A percentile compares a stretch with the other conserved stretches of the same genome.
phyloP scores from a whole-genome alignment of 2,113 vertebrate species.

The Gymnorhina tibicen region DNA sequence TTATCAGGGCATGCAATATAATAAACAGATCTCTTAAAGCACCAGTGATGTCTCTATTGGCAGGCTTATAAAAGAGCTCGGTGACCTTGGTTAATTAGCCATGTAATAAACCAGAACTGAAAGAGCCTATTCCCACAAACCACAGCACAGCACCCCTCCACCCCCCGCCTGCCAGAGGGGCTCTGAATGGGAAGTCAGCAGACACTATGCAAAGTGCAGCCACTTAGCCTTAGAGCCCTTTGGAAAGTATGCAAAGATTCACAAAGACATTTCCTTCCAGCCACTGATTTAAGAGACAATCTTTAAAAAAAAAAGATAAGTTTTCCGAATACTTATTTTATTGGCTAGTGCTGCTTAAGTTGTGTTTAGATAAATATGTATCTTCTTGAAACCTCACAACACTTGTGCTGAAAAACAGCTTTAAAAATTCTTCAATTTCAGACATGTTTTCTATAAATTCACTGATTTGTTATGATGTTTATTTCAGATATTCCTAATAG shows the following conservation, averaged over 20 bases:
- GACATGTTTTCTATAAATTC: background rate
- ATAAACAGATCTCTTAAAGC: constrained; percentile 53
- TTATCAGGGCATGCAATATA: constrained; percentile 29
- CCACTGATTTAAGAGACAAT: constrained; percentile 27
- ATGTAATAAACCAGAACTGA: constrained; percentile 74
- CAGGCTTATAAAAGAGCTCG: constrained; percentile 53
- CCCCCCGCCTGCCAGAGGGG: constrained; percentile 33
- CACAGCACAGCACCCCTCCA: constrained; percentile 55
- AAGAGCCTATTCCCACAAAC: constrained; percentile 72
- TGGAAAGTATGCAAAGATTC: constrained; percentile 41
- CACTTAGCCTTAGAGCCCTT: constrained; percentile 43
- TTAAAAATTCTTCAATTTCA: background rate
- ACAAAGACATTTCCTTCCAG: constrained; percentile 40
- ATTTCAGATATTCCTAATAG: background rate
- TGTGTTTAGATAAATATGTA: background rate
- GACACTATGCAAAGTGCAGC: constrained; percentile 46
- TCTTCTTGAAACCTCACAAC: background rate
- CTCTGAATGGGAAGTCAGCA: constrained; percentile 65
- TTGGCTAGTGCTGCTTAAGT: background rate
- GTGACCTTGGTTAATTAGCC: constrained; percentile 77
- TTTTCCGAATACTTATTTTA: background rate
- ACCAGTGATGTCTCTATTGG: constrained; percentile 61
- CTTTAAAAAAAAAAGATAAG: background rate
- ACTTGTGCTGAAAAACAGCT: background rate
- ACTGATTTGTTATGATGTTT: background rate